Evolutionary conservation across 2,888 invertebrate species (phyloP).

Genomic region (Marasmarcha lunaedactyla): DNA sequence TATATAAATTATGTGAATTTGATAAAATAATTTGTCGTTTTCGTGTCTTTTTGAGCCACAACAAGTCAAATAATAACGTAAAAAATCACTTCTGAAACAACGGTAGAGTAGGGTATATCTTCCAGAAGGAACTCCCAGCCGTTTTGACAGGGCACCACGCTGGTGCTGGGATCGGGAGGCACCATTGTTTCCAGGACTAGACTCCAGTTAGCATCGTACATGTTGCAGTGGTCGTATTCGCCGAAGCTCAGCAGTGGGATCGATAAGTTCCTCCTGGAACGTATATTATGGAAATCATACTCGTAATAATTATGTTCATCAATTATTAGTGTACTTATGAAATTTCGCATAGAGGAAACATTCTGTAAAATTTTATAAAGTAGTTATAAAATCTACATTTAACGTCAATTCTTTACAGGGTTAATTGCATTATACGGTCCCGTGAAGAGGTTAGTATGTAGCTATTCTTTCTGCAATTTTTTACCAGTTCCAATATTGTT

Average conservation of each 20-base stretch:
- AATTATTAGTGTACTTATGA: no score
- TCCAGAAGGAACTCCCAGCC: conserved; percentile 55
- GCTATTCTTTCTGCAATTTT: no score
- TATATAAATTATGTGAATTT: conserved; percentile 12
- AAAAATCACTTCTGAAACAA: conserved; percentile 47
- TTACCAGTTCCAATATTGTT: no score
- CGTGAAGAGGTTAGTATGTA: no score
- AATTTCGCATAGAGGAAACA: no score
- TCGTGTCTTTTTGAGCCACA: conserved; percentile 2
- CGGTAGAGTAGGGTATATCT: conserved; percentile 54
- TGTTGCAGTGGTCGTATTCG: conserved; percentile 43
- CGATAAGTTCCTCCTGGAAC: conserved; percentile 48
- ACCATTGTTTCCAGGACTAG: conserved; percentile 37
- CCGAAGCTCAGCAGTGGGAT: conserved; percentile 27
- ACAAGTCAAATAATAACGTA: no score
- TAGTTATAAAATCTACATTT: no score
- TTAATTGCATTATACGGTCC: no score
- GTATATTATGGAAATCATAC: no score
- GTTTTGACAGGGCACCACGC: conserved; percentile 31
- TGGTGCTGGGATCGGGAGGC: conserved; percentile 33
- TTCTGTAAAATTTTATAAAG: no score
- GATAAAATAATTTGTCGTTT: neutral
- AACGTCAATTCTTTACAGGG: no score
- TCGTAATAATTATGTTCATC: no score
- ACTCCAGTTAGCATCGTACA: conserved; percentile 49